These are phyloP conservation scores for Gymnosoma rotundatum DNA, from an alignment of 2,888 invertebrate species.

Conservation along the genomic window DNA sequence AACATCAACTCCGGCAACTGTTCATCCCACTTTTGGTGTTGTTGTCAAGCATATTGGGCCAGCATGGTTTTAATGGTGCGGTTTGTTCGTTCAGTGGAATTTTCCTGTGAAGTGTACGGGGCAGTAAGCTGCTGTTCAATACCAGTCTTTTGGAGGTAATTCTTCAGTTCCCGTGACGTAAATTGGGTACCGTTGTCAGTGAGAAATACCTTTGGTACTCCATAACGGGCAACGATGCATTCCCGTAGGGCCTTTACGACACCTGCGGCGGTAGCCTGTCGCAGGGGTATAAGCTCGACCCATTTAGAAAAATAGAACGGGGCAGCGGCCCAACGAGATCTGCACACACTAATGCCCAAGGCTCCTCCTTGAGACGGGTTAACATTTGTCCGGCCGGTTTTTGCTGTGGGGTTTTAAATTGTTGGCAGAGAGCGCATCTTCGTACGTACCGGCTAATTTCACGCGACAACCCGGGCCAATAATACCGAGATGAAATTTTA, in stretches of 20 bases:
- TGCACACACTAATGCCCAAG: no score
- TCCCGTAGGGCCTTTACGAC: neutral
- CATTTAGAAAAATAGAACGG: neutral
- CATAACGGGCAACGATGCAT: no score
- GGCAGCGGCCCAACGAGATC: neutral
- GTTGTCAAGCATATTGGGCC: neutral
- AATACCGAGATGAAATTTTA: neutral
- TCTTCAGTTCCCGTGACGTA: no score
- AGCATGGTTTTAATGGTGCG: neutral
- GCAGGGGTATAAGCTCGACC: neutral
- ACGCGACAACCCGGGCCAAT: neutral
- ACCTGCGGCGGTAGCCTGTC: neutral
- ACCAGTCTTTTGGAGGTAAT: neutral
- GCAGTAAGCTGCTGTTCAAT: constrained; percentile 11
- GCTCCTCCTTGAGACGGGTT: neutral
- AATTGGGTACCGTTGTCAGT: no score
- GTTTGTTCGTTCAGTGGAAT: no score
- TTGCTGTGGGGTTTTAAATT: neutral
- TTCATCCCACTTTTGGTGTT: constrained; percentile 2
- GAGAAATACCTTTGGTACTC: no score
- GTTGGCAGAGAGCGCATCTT: neutral
- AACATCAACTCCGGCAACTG: constrained; percentile 2
- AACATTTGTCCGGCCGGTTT: neutral
- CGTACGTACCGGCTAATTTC: neutral
- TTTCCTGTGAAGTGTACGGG: constrained; percentile 12